Evolutionary conservation across 1,140 invertebrate species (phyloP).

Genomic region (Monochamus saltuarius): DNA sequence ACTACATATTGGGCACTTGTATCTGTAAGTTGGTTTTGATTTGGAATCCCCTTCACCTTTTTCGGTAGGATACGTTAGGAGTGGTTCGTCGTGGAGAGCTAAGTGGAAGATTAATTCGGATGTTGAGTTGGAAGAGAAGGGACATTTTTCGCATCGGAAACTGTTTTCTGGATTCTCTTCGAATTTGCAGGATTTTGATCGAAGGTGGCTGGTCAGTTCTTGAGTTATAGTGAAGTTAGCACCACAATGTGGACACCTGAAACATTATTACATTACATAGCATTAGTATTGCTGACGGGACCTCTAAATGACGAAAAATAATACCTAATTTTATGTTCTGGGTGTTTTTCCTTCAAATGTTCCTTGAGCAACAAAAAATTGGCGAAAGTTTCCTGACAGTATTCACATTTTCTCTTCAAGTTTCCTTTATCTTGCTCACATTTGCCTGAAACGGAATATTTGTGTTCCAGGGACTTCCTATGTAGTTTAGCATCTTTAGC

Average conservation of each 20-base stretch:
- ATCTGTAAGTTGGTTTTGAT: conserved; percentile 54
- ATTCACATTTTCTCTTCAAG: conserved; percentile 58
- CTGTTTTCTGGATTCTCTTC: conserved; percentile 26
- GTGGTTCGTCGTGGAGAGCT: conserved; percentile 58
- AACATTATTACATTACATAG: conserved; percentile 42
- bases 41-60: conserved; percentile 43
- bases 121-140: conserved; percentile 52
- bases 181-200: conserved; percentile 59
- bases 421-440: conserved; percentile 33
- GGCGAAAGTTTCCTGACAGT: conserved; percentile 59
- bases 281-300: conserved; percentile 17
- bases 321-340: conserved; percentile 58
- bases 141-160: conserved; percentile 53
- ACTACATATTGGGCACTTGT: conserved; percentile 66
- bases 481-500: conserved; percentile 66
- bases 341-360: conserved; percentile 67
- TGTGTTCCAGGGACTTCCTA: conserved; percentile 63
- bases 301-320: conserved; percentile 1
- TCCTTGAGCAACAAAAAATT: conserved; percentile 63
- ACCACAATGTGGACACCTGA: conserved; percentile 68
- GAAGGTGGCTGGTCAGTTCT: conserved; percentile 69
- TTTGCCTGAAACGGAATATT: conserved; percentile 40
- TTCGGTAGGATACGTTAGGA: conserved; percentile 45
- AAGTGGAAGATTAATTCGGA: conserved; percentile 68
- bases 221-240: conserved; percentile 67